Conservation (phyloP, 2,797 vertebrate species). For the Phataginus tetradactyla region DNA sequence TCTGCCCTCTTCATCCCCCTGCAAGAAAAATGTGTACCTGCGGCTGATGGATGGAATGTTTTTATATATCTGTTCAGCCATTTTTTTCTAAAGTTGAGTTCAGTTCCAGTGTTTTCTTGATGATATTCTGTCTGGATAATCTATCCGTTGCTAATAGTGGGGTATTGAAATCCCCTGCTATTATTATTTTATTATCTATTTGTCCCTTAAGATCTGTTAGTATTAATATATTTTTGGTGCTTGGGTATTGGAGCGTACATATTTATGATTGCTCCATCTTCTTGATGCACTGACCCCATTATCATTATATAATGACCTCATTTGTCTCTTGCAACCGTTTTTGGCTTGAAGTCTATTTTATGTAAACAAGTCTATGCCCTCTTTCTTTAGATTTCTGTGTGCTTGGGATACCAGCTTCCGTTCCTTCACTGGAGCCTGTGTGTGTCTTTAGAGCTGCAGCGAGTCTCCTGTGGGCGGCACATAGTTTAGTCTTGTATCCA, state of each 20-base stretch:
- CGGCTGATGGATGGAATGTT: background rate
- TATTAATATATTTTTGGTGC: background rate
- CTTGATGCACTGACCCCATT: background rate
- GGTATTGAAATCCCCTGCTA: background rate
- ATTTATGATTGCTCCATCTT: background rate
- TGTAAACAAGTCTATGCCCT: background rate
- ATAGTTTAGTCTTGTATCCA: background rate
- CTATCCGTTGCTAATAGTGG: background rate
- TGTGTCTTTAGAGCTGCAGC: background rate
- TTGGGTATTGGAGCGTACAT: background rate
- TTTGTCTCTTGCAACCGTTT: background rate
- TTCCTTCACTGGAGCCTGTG: background rate
- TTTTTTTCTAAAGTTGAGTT: background rate
- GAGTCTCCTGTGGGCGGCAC: background rate
- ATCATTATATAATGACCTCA: background rate
- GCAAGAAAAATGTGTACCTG: background rate
- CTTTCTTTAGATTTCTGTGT: background rate
- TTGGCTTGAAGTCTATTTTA: background rate
- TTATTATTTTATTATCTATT: background rate
- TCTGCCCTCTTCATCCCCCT: background rate
- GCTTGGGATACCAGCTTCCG: background rate
- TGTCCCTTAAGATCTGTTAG: background rate
- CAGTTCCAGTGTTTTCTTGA: background rate
- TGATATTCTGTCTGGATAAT: background rate
- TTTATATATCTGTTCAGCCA: background rate